Base-by-base conservation (phyloP, 2,113 vertebrate genomes). In the Synchiropus splendidus region DNA sequence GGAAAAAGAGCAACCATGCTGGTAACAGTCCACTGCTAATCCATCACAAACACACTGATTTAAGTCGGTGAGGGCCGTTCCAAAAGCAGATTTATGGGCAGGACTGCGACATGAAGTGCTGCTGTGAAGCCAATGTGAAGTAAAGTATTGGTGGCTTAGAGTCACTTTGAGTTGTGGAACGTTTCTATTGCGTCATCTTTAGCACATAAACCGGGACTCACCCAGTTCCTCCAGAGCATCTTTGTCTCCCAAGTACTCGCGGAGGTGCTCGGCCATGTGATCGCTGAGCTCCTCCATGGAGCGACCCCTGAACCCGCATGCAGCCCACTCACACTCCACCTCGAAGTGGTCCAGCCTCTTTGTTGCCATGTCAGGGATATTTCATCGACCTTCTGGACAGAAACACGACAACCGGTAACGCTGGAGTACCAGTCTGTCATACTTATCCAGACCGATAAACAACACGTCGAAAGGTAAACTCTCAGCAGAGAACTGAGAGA, bases 191-290 rank as follows among this genome's bases (percentile, higher is more conserved):
- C 2, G 9, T 21, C 5, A 14, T 10, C 3, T 3, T 9, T 9
- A 15, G 10, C 10, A 38, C 16, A 16, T 39, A 18, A 2, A 9
- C 1, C 6, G n/a, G 12, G 18, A n/a, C 43, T 41, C 42, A 88
- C 86, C 86, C 14, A 88, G 72, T 31, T 87, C 86, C 40, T 87
- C 86, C 63, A 87, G 71, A 15, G 83, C 59, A n/a, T 87, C 85
- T 30, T 66, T 80, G 36, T 82, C 83, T 38, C 82, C 74, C 1
- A 72, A 64, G 51, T 82, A 75, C 11, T 86, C 70, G 50, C 76
- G 72, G 17, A 81, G 21, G 54, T 82, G 84, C 6, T 74, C 31
- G 0, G 62, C 69, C 66, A 85, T 66, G 5, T 58, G 85, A 31
- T 84, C 83, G 21, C 82, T 85, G 32, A 89, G 73, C 46, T 81